phyloP scores from a whole-genome alignment of 2,888 invertebrate species.

The Epistrophe eligans region DNA sequence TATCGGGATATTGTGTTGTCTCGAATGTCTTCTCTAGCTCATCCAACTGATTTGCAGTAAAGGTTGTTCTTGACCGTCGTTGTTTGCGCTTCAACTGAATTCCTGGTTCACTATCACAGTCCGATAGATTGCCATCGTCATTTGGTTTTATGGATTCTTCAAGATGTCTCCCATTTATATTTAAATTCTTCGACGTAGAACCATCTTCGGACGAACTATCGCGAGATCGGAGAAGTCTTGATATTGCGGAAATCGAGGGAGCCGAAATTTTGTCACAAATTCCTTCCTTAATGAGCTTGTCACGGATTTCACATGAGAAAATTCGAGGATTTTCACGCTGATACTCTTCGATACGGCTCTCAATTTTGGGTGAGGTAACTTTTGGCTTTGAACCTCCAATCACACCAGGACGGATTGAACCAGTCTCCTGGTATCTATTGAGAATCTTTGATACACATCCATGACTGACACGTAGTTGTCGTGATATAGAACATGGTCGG shows the following conservation, averaged over 20 bases:
- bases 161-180: conserved; percentile 62
- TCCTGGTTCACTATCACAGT: conserved; percentile 93
- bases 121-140: conserved; percentile 84
- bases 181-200: conserved; percentile 70
- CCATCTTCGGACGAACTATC: conserved; percentile 84
- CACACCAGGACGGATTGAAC: conserved; percentile 96
- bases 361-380: conserved; percentile 96
- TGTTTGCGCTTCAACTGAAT: conserved; percentile 92
- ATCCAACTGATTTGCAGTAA: conserved; percentile 92
- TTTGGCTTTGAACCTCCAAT: conserved; percentile 97
- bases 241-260: conserved; percentile 93
- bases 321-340: conserved; percentile 97
- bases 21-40: conserved; percentile 93
- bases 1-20: conserved; percentile 95
- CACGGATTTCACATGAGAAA: conserved; percentile 97
- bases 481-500: conserved; percentile 97
- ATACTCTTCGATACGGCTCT: conserved; percentile 94
- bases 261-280: conserved; percentile 84
- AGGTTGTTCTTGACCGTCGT: conserved; percentile 92
- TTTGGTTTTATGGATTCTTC: conserved; percentile 81
- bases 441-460: conserved; percentile 99
- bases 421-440: conserved; percentile 97
- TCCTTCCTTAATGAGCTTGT: conserved; percentile 93
- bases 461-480: conserved; percentile 96
- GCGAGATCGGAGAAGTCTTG: conserved; percentile 89